Conservation (phyloP, 1,140 invertebrate genomes). For the Microvelia longipes region DNA sequence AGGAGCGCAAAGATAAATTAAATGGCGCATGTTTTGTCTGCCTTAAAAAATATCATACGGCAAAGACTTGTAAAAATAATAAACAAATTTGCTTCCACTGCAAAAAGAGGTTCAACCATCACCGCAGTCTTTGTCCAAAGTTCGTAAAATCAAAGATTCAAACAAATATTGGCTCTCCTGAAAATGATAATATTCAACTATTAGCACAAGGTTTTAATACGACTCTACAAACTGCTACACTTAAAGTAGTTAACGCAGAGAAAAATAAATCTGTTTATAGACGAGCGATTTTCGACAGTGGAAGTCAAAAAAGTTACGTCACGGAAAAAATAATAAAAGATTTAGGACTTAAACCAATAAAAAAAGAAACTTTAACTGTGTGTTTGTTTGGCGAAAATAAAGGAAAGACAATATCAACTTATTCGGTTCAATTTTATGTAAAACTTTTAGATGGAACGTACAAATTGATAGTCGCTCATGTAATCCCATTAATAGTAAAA, state of each 20-base stretch:
- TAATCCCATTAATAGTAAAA: neutral
- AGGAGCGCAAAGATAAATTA: no score
- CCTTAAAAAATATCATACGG: no score
- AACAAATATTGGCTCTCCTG: no score
- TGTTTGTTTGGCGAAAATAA: neutral
- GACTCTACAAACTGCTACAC: neutral
- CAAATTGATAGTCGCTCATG: neutral
- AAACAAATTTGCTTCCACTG: no score
- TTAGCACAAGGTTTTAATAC: no score
- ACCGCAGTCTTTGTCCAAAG: no score
- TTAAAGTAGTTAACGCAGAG: neutral
- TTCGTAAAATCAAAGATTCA: no score
- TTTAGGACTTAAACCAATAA: neutral
- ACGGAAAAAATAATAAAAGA: neutral
- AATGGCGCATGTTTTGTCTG: no score
- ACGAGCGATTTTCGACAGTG: neutral
- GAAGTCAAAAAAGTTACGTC: neutral
- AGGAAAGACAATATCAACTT: neutral
- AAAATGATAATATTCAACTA: no score
- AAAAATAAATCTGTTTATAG: neutral
- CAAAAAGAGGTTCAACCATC: no score
- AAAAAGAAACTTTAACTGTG: neutral
- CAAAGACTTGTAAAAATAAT: no score
- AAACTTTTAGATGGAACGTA: neutral
- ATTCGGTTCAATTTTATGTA: neutral